Evolutionary conservation across 1,140 invertebrate species (phyloP).

Genomic region (Eupristina koningsbergeri): DNA sequence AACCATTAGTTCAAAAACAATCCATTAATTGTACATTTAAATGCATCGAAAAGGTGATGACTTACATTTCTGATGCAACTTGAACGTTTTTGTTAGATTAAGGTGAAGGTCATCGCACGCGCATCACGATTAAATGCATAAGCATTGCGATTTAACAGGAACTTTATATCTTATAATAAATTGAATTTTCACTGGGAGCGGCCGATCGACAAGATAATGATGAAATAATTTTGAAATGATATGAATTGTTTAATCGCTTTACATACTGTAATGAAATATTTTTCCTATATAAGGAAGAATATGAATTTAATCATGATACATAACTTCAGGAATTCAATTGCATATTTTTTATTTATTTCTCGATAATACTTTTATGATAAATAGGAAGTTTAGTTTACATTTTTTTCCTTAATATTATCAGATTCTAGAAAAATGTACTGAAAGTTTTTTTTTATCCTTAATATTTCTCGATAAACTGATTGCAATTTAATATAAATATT

Average conservation of each 20-base stretch:
- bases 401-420: too few relatives aligned
- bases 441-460: too few relatives aligned
- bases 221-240: background rate
- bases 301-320: background rate
- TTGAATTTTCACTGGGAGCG: constrained; percentile 30
- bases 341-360: background rate
- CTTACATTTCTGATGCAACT: background rate
- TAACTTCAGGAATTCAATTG: background rate
- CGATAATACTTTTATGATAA: background rate
- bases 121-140: background rate
- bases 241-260: background rate
- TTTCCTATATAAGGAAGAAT: background rate
- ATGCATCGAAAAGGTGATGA: constrained; percentile 9
- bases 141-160: too few relatives aligned
- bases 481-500: too few relatives aligned
- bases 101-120: constrained; percentile 41
- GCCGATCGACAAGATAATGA: background rate
- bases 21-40: background rate
- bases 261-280: background rate
- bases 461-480: too few relatives aligned
- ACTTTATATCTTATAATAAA: constrained; percentile 1
- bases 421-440: too few relatives aligned
- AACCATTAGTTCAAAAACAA: background rate
- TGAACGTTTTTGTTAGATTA: constrained; percentile 24
- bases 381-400: background rate